A percentile compares a stretch with the other conserved stretches of the same genome.
These are phyloP conservation scores for Paraescarpia echinospica DNA, from an alignment of 1,140 invertebrate species.

Conservation along the genomic window DNA sequence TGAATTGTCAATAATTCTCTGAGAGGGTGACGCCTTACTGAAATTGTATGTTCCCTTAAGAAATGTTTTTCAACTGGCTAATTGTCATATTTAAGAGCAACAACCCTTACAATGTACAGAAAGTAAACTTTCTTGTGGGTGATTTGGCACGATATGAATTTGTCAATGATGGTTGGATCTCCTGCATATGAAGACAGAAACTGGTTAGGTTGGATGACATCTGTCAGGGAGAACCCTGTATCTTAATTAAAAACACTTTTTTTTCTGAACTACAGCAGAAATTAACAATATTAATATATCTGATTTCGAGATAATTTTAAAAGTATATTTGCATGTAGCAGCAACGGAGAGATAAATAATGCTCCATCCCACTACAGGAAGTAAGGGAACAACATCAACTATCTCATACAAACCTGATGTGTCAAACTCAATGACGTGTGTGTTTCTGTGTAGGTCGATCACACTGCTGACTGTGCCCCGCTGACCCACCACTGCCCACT, in stretches of 20 bases:
- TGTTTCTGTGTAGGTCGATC: constrained; percentile 33
- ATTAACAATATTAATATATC: too few species aligned
- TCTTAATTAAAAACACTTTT: too few species aligned
- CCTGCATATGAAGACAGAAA: not conserved
- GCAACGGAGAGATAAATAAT: too few species aligned
- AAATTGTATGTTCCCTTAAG: not conserved
- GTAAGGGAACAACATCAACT: too few species aligned
- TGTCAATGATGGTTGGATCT: not conserved
- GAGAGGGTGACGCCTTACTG: not conserved
- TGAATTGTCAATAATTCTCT: not conserved
- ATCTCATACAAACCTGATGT: constrained; percentile 43
- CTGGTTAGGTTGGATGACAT: not conserved
- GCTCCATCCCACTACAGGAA: too few species aligned
- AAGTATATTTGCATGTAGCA: too few species aligned
- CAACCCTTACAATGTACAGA: too few species aligned
- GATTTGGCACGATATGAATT: not conserved
- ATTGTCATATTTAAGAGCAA: not conserved
- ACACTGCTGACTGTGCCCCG: constrained; percentile 28
- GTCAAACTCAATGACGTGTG: constrained; percentile 45
- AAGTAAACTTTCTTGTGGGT: too few species aligned
- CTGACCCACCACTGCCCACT: constrained; percentile 39
- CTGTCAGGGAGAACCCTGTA: too few species aligned
- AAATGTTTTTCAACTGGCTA: not conserved
- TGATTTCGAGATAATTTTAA: too few species aligned
- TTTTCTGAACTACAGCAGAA: too few species aligned